Base-by-base conservation (phyloP, 2,888 invertebrate genomes). In the Pomacea canaliculata region DNA sequence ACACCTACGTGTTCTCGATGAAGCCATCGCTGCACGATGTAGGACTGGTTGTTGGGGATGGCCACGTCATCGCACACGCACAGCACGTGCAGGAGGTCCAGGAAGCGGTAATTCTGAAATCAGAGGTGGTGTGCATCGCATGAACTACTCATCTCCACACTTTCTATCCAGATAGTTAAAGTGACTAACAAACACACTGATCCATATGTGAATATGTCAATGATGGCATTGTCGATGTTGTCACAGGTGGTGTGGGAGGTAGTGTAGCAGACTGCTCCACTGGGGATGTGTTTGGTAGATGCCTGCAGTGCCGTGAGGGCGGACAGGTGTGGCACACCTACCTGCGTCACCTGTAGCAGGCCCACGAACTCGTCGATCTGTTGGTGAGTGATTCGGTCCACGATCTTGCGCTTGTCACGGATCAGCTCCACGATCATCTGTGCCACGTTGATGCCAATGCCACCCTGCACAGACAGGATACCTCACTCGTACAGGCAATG, bases 341-440 rank as follows among this genome's bases (percentile, higher is more conserved):
- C 91, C 88, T 90, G 88, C 59, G 88, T 87, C 65, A 84, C 83
- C 76, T 88, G 86, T 27, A 91, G 79, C 1, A 90, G 84, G 8
- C 85, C 81, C 3, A 90, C 88, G 78, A 91, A 90, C 70, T 89
- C 85, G 71, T 90, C 88, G 68, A 91, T 91, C 82, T 91, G 91
- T 19, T 85, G 83, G 72, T 87, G 86, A 27, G 89, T 89, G 66
- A 91, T 90, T 62, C 91, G 81, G 82, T 90, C 90, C 13, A 91
- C 90, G 65, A 91, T 91, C 80, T 91, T 89, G 67, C 90, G 78
- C 77, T 91, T 91, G 82, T 91, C 90, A 71, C 90, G 70, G 62
- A 91, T 89, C 71, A 91, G 81, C 75, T 91, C 91, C 27, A 90
- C 90, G 51, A 90, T 89, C 90, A 91, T 91, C 81, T 90, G 88